These are phyloP conservation scores for Stegana nigrithorax DNA, from an alignment of 2,888 invertebrate genomes.

Conservation along the genomic window DNA sequence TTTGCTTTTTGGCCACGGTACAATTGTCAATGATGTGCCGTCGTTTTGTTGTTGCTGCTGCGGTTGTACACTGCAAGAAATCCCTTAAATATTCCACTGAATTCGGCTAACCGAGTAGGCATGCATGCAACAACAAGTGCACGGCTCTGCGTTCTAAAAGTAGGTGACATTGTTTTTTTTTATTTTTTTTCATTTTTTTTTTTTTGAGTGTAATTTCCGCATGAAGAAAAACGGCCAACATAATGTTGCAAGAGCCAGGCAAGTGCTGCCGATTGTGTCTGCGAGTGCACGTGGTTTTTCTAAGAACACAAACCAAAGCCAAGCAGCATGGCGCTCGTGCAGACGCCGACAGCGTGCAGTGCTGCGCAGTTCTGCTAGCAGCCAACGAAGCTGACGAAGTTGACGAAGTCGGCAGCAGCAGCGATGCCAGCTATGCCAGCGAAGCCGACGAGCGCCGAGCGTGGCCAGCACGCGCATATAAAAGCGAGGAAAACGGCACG, in stretches of 20 bases:
- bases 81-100: too few species aligned
- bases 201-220: too few species aligned
- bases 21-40: conserved; percentile 12
- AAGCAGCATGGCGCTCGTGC: background rate
- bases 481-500: conserved; percentile 42
- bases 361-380: background rate
- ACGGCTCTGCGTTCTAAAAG: too few species aligned
- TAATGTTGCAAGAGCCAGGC: too few species aligned
- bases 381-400: background rate
- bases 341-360: conserved; percentile 4
- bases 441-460: background rate
- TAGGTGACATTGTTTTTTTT: too few species aligned
- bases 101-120: too few species aligned
- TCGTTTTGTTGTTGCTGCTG: background rate
- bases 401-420: too few species aligned
- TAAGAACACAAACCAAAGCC: background rate
- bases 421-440: background rate
- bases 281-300: too few species aligned
- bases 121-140: too few species aligned
- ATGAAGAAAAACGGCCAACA: too few species aligned
- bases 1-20: background rate
- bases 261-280: too few species aligned
- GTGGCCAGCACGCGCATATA: conserved; percentile 31
- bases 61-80: background rate
- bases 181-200: too few species aligned